Conservation (phyloP, 2,888 invertebrate genomes). For the Cosmopolites sordidus region DNA sequence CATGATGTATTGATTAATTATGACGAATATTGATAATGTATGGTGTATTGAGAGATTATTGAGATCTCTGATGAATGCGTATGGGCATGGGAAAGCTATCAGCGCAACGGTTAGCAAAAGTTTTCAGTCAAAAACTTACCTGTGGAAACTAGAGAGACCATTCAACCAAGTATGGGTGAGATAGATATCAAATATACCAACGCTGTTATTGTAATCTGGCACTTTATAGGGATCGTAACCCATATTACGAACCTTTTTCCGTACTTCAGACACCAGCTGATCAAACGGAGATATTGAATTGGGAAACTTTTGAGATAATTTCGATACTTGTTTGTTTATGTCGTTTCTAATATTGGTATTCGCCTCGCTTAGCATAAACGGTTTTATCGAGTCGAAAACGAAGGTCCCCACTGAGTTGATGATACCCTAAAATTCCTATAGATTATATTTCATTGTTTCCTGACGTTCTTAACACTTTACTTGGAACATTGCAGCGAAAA, state of each 20-base stretch:
- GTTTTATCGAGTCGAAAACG: conserved; percentile 83
- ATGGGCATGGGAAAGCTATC: too few relatives aligned
- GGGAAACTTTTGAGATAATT: conserved; percentile 70
- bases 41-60: too few relatives aligned
- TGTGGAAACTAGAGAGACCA: conserved; percentile 76
- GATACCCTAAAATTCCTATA: conserved; percentile 52
- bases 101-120: background rate
- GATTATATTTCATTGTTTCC: background rate
- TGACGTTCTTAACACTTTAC: conserved; percentile 10
- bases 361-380: conserved; percentile 73
- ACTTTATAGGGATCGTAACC: conserved; percentile 73
- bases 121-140: conserved; percentile 9
- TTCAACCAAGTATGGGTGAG: conserved; percentile 72
- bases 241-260: conserved; percentile 61
- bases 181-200: conserved; percentile 65
- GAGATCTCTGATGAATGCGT: too few relatives aligned
- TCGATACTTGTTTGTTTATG: conserved; percentile 69
- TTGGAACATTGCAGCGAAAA: conserved; percentile 62
- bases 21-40: too few relatives aligned
- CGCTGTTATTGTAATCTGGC: conserved; percentile 67
- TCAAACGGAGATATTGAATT: conserved; percentile 84
- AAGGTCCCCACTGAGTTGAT: conserved; percentile 78
- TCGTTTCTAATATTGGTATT: conserved; percentile 69
- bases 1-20: too few relatives aligned
- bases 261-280: conserved; percentile 70